phyloP scores from a whole-genome alignment of 2,797 vertebrate species.

The Morus bassanus region DNA sequence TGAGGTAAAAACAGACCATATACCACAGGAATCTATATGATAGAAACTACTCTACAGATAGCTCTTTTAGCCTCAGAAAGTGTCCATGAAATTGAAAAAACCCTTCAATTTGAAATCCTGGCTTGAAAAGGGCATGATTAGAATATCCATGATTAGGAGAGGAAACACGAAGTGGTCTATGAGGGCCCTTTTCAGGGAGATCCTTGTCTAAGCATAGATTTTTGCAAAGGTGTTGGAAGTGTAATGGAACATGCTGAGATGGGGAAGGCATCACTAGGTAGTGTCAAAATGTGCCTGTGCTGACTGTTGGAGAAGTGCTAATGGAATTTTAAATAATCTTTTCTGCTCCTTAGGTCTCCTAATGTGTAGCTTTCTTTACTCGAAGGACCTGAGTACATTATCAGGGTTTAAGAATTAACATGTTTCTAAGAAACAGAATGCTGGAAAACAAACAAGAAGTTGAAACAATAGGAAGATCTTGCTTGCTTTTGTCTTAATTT shows the following conservation, averaged over 20 bases:
- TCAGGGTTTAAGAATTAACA: not conserved
- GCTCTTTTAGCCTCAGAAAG: not conserved
- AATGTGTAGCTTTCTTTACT: not conserved
- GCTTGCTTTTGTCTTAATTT: not conserved
- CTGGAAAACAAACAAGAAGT: not conserved
- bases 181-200: constrained; percentile 45
- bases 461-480: not conserved
- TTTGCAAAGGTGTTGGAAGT: constrained; percentile 47
- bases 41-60: not conserved
- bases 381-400: not conserved
- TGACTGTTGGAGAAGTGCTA: constrained; percentile 11
- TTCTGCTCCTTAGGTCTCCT: not conserved
- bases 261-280: not conserved
- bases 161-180: constrained; percentile 51
- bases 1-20: constrained; percentile 7
- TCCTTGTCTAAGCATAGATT: constrained; percentile 48
- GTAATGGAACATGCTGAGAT: constrained; percentile 34
- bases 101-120: not conserved
- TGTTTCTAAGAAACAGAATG: constrained; percentile 14
- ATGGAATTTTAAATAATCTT: constrained; percentile 37
- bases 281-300: not conserved
- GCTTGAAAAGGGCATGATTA: constrained; percentile 43
- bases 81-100: not conserved
- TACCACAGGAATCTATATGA: not conserved
- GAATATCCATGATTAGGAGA: constrained; percentile 53